A percentile compares a stretch with the other conserved stretches of the same genome.
Evolutionary conservation across 2,113 vertebrate genomes (phyloP).

Genomic region (Acrocephalus arundinaceus): DNA sequence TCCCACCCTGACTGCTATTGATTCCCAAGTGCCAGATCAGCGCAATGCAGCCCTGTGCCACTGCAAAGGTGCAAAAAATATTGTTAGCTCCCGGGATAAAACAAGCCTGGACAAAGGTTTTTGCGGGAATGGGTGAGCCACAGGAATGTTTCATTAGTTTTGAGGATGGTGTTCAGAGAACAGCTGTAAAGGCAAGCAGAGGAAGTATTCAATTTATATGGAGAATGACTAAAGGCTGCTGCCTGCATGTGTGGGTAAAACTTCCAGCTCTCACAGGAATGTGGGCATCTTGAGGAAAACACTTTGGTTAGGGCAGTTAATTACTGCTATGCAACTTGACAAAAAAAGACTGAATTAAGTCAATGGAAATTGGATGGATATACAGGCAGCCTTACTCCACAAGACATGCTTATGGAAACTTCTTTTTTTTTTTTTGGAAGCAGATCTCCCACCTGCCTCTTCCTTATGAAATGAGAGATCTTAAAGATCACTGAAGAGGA

Average conservation of each 20-base stretch:
- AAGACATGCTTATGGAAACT: background rate
- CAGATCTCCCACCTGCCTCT: slow-evolving; percentile 58
- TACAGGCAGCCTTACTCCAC: slow-evolving; percentile 18
- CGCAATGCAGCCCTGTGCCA: background rate
- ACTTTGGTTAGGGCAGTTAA: background rate
- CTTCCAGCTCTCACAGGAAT: background rate
- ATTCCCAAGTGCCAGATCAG: background rate
- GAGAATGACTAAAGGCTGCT: background rate
- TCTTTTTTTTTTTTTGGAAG: background rate
- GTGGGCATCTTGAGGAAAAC: slow-evolving; percentile 25
- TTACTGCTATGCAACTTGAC: background rate
- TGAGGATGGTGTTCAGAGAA: background rate
- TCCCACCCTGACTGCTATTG: background rate
- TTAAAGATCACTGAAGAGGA: slow-evolving; percentile 67
- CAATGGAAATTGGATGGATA: background rate
- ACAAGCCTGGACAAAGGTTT: background rate
- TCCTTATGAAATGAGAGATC: slow-evolving; percentile 45
- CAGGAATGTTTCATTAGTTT: background rate
- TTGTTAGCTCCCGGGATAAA: background rate
- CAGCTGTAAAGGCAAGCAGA: background rate
- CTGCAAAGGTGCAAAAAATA: background rate
- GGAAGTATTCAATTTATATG: background rate
- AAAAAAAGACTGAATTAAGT: slow-evolving; percentile 34
- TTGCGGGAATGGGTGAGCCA: background rate
- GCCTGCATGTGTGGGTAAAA: background rate